Evolutionary conservation across 2,113 vertebrate genomes (phyloP).

Genomic region (Psittacula cyanocephala): DNA sequence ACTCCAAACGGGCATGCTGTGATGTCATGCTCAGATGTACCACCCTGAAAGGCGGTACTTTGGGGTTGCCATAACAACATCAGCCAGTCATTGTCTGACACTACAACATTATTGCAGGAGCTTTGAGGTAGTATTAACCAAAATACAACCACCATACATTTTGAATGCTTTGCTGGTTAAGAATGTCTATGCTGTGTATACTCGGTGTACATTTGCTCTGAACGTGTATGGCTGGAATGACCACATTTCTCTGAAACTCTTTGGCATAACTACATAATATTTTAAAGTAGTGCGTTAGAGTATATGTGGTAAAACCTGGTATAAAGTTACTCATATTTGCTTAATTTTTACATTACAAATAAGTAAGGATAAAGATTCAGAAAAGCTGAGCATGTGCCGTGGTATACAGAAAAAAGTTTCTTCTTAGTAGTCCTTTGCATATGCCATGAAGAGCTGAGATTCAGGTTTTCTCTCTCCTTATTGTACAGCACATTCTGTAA

Average conservation of each 20-base stretch:
- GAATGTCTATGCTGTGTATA: neutral
- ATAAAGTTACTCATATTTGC: neutral
- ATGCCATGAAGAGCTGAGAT: slow-evolving; percentile 11
- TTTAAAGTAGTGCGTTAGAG: neutral
- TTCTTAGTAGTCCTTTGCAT: slow-evolving; percentile 30
- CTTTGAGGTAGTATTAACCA: slow-evolving; percentile 10
- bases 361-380: neutral
- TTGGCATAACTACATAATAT: neutral
- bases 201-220: neutral
- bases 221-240: neutral
- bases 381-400: neutral
- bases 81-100: slow-evolving; percentile 49
- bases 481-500: slow-evolving; percentile 16
- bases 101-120: slow-evolving; percentile 1
- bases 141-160: neutral
- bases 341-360: neutral
- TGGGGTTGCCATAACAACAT: slow-evolving; percentile 36
- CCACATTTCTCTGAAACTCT: slow-evolving; percentile 21
- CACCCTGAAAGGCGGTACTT: slow-evolving; percentile 37
- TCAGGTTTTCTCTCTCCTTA: slow-evolving; percentile 17
- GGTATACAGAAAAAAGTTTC: slow-evolving; percentile 59
- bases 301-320: neutral
- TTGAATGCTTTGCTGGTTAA: neutral
- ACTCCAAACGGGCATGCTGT: slow-evolving; percentile 16
- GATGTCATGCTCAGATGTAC: neutral